These are phyloP conservation scores for Panopea generosa DNA, from an alignment of 2,888 invertebrate genomes.

Conservation along the genomic window DNA sequence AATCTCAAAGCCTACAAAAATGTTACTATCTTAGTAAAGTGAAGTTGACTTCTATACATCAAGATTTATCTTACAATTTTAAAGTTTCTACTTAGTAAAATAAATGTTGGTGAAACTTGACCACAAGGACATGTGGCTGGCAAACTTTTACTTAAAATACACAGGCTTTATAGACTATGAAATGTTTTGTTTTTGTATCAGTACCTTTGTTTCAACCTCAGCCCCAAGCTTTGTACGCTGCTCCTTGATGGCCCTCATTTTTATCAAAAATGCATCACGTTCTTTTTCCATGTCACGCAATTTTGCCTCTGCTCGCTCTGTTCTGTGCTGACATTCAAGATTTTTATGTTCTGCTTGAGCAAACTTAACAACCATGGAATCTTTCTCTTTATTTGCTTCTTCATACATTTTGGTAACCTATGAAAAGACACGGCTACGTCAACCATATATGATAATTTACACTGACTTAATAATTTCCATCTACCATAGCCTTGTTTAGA, in stretches of 20 bases:
- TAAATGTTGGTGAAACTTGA: too few relatives aligned
- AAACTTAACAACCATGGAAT: conserved; percentile 84
- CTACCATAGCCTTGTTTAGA: too few relatives aligned
- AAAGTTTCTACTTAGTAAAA: too few relatives aligned
- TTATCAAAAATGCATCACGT: conserved; percentile 73
- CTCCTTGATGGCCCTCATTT: conserved; percentile 76
- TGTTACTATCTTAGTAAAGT: too few relatives aligned
- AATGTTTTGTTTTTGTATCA: neutral
- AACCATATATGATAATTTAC: neutral
- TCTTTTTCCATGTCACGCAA: conserved; percentile 80
- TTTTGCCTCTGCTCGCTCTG: conserved; percentile 77
- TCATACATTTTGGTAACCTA: conserved; percentile 81
- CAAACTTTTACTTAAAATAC: too few relatives aligned
- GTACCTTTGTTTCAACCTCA: conserved; percentile 79
- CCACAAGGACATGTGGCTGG: too few relatives aligned
- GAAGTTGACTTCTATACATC: too few relatives aligned
- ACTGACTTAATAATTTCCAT: too few relatives aligned
- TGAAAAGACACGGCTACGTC: conserved; percentile 6
- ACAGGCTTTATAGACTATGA: too few relatives aligned
- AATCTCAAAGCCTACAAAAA: too few relatives aligned
- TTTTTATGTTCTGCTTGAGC: conserved; percentile 84
- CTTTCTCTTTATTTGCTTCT: conserved; percentile 82
- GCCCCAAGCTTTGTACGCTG: conserved; percentile 77
- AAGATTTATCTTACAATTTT: too few relatives aligned
- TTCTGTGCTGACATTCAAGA: conserved; percentile 76